Percentiles rank a stretch among this genome's conserved stretches.
Conservation (phyloP, 2,113 vertebrate genomes). For the Scytalopus superciliaris region DNA sequence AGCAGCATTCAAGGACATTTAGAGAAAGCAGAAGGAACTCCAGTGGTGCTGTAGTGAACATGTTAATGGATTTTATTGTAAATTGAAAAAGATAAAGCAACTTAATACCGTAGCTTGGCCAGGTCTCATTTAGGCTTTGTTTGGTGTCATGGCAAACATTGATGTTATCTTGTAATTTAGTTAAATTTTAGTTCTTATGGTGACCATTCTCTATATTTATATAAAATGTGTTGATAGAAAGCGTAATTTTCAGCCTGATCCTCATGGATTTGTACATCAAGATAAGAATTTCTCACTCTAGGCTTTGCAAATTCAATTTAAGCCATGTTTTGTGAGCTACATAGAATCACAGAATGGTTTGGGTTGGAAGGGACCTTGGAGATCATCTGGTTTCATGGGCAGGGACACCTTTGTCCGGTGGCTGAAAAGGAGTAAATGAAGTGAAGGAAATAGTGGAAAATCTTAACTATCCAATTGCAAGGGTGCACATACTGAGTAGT, state of each 20-base stretch:
- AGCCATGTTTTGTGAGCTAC: neutral
- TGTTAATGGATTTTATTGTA: neutral
- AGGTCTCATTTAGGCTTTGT: neutral
- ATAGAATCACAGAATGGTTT: neutral
- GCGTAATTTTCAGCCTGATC: neutral
- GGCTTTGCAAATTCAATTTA: neutral
- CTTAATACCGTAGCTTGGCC: neutral
- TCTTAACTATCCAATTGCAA: conserved; percentile 39
- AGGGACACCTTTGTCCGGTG: neutral
- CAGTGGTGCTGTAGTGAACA: neutral
- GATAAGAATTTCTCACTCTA: neutral
- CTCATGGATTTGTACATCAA: neutral
- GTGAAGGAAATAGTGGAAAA: conserved; percentile 78
- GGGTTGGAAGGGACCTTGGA: neutral
- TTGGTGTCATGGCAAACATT: neutral
- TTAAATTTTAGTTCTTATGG: neutral
- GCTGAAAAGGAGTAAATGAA: conserved; percentile 31
- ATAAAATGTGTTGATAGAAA: neutral
- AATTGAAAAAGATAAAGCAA: neutral
- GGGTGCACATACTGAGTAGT: conserved; percentile 74
- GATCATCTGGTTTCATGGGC: neutral
- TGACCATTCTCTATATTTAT: neutral
- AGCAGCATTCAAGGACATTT: neutral
- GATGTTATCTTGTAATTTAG: neutral
- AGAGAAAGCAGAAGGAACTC: neutral